Base-by-base conservation (phyloP, 2,113 vertebrate species). In the Oceanodroma tethys region DNA sequence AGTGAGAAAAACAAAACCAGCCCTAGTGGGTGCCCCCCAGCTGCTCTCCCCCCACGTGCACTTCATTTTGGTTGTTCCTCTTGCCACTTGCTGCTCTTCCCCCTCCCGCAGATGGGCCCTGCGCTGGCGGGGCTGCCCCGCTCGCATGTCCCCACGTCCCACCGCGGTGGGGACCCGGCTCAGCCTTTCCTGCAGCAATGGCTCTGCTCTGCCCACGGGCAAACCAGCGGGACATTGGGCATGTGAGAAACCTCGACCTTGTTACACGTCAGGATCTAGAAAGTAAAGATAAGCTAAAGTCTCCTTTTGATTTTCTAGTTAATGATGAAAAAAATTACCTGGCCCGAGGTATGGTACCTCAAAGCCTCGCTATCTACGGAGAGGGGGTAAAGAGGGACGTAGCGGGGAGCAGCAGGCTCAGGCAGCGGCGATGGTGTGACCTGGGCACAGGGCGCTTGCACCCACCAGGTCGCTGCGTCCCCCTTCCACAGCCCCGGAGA, bases 391-490 rank as follows among this genome's bases (percentile, higher is more conserved):
- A 13, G 52, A 5, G 29, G 30, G 55, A 40, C 23, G 23, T 9
- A 2, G 7, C 1, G 2, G 72, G 27, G 32, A 58, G 12, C 27
- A 29, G 27, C 9, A 11, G 1, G 6, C 21, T 7, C 1, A 1
- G 63, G 63, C 34, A 20, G 19, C 0, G 7, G 40, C 2, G 23
- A 45, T 1, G 13, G 36, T 10, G 36, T 2, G 25, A 45, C 10
- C 45, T 18, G 55, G 55, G 29, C 36, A 22, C 12, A 10, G 48
- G 42, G 7, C 0, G 0, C 25, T 34, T 25, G 36, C 50, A 63
- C 22, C 63, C 58, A 38, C 21, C 25, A 9, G 29, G 14, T 10
- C 63, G 6, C 50, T 1, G 14, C 2, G 0, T 26, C 52, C 65
- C 58, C 45, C 7, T 38, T 19, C 59, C 59, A 14, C 42, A 40